phyloP scores from a whole-genome alignment of 2,888 invertebrate species.

The Frankliniella fusca region DNA sequence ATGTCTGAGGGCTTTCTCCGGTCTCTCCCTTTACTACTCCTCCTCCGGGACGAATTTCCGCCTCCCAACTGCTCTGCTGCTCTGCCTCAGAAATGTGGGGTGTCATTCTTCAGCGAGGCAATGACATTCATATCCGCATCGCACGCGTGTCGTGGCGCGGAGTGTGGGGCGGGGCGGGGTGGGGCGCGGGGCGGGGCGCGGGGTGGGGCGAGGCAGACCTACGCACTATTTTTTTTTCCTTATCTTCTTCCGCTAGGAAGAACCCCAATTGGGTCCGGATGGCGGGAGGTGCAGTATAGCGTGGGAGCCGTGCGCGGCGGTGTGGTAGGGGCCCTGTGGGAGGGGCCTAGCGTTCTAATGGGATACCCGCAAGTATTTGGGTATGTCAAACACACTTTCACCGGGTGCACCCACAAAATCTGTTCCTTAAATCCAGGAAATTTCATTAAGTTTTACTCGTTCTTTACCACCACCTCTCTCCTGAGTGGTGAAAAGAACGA shows the following conservation, averaged over 20 bases:
- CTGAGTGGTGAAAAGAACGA: too few species aligned
- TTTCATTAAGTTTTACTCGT: too few species aligned
- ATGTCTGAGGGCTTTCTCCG: too few species aligned
- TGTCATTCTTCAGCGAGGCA: neutral
- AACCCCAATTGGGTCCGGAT: slow-evolving; percentile 3
- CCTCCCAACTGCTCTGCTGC: neutral
- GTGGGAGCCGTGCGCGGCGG: neutral
- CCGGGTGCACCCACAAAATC: too few species aligned
- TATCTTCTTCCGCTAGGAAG: neutral
- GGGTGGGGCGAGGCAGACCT: neutral
- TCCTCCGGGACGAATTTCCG: neutral
- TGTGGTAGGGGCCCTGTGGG: neutral
- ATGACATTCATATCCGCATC: slow-evolving; percentile 10
- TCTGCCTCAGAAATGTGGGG: neutral
- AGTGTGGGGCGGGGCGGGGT: neutral
- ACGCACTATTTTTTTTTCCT: neutral
- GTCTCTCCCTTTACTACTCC: neutral
- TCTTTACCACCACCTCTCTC: too few species aligned
- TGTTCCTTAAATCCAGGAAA: too few species aligned
- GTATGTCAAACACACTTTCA: too few species aligned
- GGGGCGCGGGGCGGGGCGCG: neutral
- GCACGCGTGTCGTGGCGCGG: neutral
- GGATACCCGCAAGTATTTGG: too few species aligned
- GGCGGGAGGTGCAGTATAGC: neutral
- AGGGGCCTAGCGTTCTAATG: neutral